Percentiles rank a stretch among this genome's conserved stretches.
These are phyloP conservation scores for Tokudaia muenninki DNA, from an alignment of 2,797 vertebrate species.

Conservation along the genomic window DNA sequence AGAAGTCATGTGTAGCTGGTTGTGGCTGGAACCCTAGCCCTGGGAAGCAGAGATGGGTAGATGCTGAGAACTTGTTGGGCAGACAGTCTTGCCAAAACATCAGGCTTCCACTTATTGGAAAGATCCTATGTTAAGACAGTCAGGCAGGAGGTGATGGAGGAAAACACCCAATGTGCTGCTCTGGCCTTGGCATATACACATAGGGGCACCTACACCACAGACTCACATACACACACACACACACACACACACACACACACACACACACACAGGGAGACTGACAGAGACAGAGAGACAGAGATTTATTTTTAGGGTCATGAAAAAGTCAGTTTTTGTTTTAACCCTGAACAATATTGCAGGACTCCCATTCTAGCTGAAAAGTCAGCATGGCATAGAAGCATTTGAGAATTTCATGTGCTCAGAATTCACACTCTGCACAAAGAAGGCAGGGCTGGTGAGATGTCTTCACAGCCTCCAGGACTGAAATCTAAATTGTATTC, in stretches of 20 bases:
- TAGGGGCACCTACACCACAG: neutral
- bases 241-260: neutral
- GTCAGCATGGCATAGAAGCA: neutral
- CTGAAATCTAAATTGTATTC: neutral
- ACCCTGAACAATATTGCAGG: neutral
- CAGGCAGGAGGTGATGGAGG: neutral
- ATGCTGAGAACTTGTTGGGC: neutral
- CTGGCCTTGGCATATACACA: too few relatives aligned
- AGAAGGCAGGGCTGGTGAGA: neutral
- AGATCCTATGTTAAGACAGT: neutral
- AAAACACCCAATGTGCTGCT: neutral
- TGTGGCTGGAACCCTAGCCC: neutral
- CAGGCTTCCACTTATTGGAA: neutral
- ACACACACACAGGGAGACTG: neutral
- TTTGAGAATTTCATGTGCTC: neutral
- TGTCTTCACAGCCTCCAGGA: neutral
- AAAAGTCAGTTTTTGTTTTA: neutral
- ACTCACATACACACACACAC: neutral
- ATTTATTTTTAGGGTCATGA: neutral
- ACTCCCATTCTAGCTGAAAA: neutral
- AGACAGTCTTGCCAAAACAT: neutral
- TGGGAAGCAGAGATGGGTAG: neutral
- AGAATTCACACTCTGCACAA: neutral
- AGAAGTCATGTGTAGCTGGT: neutral
- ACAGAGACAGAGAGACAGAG: neutral